Evolutionary conservation across 2,888 invertebrate species (phyloP).

Genomic region (Clitarchus hookeri): DNA sequence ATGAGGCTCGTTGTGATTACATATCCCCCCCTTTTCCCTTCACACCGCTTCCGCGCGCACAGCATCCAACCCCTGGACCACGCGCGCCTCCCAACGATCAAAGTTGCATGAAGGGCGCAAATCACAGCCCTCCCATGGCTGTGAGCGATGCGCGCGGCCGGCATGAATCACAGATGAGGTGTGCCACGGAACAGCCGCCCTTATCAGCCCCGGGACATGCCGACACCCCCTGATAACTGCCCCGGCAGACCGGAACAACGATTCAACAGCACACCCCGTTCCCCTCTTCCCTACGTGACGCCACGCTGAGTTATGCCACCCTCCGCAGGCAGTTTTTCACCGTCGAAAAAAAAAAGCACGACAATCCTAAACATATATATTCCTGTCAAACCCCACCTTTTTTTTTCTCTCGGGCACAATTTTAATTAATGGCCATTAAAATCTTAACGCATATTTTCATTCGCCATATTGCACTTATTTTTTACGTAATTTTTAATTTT

Average conservation of each 20-base stretch:
- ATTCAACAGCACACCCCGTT: background rate
- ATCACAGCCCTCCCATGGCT: background rate
- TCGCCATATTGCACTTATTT: background rate
- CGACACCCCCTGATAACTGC: background rate
- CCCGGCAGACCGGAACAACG: background rate
- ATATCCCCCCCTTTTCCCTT: background rate
- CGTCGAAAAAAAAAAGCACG: background rate
- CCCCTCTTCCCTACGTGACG: too few relatives aligned
- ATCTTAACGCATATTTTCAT: background rate
- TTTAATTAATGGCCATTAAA: background rate
- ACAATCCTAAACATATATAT: background rate
- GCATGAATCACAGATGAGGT: conserved; percentile 7
- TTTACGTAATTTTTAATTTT: background rate
- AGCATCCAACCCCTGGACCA: too few relatives aligned
- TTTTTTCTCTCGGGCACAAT: background rate
- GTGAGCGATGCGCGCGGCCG: background rate
- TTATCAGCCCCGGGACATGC: background rate
- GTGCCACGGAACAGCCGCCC: background rate
- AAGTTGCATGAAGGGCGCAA: conserved; percentile 6
- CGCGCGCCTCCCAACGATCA: background rate
- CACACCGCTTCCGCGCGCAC: background rate
- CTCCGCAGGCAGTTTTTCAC: background rate
- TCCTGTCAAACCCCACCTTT: background rate
- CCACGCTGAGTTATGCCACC: background rate
- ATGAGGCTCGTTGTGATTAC: conserved; percentile 10